Evolutionary conservation across 2,797 vertebrate species (phyloP).

Genomic region (Mormyrops boulengeri): DNA sequence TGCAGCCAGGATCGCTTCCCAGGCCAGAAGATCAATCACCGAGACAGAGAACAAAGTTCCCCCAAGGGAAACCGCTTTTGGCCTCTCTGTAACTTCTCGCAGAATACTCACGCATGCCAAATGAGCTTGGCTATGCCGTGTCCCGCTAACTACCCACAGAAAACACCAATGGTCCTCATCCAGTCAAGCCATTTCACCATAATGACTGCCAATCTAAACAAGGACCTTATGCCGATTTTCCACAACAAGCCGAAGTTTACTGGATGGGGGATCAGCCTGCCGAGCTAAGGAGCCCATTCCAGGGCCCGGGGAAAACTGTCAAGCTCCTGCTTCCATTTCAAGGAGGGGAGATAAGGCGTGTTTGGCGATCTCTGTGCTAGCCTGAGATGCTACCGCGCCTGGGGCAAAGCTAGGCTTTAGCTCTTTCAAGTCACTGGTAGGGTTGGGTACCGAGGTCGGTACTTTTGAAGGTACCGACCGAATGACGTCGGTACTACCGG

Average conservation of each 20-base stretch:
- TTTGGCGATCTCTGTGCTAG: not conserved
- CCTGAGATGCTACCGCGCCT: not conserved
- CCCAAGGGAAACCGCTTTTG: not conserved
- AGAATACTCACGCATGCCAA: not conserved
- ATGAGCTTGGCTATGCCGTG: not conserved
- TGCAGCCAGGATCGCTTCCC: not conserved
- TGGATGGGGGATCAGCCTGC: not conserved
- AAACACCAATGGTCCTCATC: not conserved
- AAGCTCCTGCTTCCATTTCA: not conserved
- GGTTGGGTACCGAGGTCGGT: too few relatives aligned
- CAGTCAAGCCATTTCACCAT: not conserved
- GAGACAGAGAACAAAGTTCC: not conserved
- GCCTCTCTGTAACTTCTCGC: not conserved
- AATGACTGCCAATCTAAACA: not conserved
- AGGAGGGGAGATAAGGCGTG: not conserved
- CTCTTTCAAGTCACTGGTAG: not conserved
- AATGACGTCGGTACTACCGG: too few relatives aligned
- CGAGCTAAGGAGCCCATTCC: not conserved
- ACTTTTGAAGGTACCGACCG: too few relatives aligned
- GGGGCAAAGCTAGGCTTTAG: not conserved
- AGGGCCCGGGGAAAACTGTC: not conserved
- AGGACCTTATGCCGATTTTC: not conserved
- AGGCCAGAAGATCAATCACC: not conserved
- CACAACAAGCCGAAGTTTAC: not conserved
- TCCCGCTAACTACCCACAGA: not conserved